Conservation (phyloP, 2,888 invertebrate genomes). For the Plemyria rubiginata region DNA sequence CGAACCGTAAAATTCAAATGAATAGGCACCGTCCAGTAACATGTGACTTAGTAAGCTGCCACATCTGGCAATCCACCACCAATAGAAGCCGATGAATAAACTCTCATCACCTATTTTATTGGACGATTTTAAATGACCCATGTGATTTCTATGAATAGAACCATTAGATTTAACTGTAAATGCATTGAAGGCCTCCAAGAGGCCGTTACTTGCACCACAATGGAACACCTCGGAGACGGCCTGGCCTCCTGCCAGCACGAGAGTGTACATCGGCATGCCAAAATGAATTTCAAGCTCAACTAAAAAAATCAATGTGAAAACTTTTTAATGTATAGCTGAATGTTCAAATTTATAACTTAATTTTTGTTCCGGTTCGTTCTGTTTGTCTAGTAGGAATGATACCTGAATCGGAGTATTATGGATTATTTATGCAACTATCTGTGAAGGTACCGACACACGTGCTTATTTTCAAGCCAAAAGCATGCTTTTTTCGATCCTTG, state of each 20-base stretch:
- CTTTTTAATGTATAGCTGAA: constrained; percentile 49
- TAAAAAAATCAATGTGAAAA: constrained; percentile 52
- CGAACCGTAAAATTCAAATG: too few species aligned
- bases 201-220: constrained; percentile 48
- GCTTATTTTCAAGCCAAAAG: too few species aligned
- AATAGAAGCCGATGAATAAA: too few species aligned
- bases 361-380: constrained; percentile 29
- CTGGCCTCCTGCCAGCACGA: constrained; percentile 59
- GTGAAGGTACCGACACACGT: too few species aligned
- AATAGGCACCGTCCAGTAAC: too few species aligned
- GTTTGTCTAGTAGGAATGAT: background rate
- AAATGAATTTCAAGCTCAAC: constrained; percentile 55
- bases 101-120: too few species aligned
- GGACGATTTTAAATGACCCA: background rate
- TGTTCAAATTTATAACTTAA: constrained; percentile 36
- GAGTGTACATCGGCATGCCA: constrained; percentile 63
- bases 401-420: background rate
- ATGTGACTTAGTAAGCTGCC: too few species aligned
- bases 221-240: constrained; percentile 51
- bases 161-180: background rate
- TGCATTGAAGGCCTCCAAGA: constrained; percentile 12
- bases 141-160: background rate
- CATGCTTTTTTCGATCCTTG: too few species aligned
- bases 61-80: too few species aligned
- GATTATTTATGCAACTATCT: too few species aligned